Conservation (phyloP, 2,888 invertebrate species). For the Callyntrura guangdongensis region DNA sequence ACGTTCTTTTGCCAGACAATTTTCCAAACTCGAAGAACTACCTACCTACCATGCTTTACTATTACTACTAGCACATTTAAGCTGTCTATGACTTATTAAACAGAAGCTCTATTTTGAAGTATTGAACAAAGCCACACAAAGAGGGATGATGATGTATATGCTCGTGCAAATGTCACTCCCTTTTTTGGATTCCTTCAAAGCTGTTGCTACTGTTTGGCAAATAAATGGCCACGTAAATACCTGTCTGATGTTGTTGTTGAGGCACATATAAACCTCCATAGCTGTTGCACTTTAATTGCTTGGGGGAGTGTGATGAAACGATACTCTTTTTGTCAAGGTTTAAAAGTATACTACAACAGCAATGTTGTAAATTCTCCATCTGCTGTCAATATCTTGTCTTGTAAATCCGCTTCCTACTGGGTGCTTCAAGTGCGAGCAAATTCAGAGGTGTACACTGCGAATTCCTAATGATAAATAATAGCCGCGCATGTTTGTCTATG, state of each 20-base stretch:
- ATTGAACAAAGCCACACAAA: not conserved
- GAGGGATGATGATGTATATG: conserved; percentile 2
- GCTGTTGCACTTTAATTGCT: conserved; percentile 27
- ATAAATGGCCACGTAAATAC: not conserved
- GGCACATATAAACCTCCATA: not conserved
- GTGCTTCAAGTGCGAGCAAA: conserved; percentile 42
- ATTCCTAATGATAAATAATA: no score
- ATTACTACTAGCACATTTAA: no score
- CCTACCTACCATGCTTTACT: no score
- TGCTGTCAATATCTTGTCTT: conserved; percentile 26
- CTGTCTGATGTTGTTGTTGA: no score
- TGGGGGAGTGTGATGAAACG: conserved; percentile 40
- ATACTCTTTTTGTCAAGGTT: conserved; percentile 61
- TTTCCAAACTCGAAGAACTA: no score
- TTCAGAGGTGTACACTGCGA: not conserved
- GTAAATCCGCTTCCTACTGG: conserved; percentile 57
- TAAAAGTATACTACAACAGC: conserved; percentile 7
- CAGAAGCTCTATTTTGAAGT: not conserved
- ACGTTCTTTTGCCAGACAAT: no score
- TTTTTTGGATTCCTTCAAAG: conserved; percentile 45
- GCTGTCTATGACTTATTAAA: not conserved
- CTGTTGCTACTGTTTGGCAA: conserved; percentile 36
- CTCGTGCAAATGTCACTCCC: conserved; percentile 48
- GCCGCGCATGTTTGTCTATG: no score
- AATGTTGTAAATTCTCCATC: not conserved